Evolutionary conservation across 2,113 vertebrate species (phyloP).

Genomic region (Ellobius talpinus): DNA sequence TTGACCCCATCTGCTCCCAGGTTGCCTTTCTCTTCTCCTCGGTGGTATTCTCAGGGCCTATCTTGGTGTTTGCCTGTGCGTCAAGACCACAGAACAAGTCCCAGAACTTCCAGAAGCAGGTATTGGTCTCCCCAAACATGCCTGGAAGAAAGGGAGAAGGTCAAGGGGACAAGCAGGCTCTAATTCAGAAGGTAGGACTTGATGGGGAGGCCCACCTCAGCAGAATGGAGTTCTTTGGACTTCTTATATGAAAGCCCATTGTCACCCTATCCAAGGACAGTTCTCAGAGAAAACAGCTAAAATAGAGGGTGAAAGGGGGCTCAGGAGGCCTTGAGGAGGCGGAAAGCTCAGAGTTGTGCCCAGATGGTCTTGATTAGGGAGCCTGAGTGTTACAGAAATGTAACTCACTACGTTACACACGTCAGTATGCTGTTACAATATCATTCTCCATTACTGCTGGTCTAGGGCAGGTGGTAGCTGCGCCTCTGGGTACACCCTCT

Average conservation of each 20-base stretch:
- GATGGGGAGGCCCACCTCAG: not conserved
- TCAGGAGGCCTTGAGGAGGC: not conserved
- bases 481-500: not conserved
- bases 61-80: constrained; percentile 59
- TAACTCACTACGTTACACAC: too few relatives aligned
- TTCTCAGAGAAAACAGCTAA: not conserved
- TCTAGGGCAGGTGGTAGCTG: not conserved
- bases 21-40: constrained; percentile 62
- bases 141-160: constrained; percentile 15
- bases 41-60: constrained; percentile 81
- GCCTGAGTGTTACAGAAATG: too few relatives aligned
- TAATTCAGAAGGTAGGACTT: not conserved
- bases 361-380: not conserved
- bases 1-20: not conserved
- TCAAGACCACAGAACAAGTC: constrained; percentile 91
- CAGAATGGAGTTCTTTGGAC: not conserved
- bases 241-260: not conserved
- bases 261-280: not conserved
- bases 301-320: too few relatives aligned
- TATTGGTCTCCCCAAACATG: accelerated
- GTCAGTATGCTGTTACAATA: too few relatives aligned
- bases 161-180: not conserved
- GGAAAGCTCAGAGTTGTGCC: not conserved
- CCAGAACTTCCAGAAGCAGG: constrained; percentile 82
- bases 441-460: not conserved